Conservation (phyloP, 2,797 vertebrate species). For the Leptatherina wallacei region DNA sequence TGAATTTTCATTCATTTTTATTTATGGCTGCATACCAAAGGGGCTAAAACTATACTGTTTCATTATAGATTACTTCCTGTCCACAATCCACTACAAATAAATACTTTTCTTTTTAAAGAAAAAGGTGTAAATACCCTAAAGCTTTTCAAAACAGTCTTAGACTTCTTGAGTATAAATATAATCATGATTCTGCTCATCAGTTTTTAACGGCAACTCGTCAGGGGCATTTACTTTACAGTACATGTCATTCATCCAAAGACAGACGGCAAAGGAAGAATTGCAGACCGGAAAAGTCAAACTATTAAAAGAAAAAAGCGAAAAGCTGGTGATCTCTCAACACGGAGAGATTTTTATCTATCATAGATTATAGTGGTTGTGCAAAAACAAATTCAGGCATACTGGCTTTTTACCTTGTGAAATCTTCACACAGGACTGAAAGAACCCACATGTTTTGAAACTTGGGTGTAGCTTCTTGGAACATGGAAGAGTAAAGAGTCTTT, state of each 20-base stretch:
- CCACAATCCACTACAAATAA: neutral
- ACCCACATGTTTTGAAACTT: neutral
- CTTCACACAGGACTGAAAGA: constrained; percentile 13
- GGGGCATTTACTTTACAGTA: neutral
- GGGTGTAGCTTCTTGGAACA: neutral
- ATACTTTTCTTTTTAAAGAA: too few species aligned
- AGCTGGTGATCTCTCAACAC: neutral
- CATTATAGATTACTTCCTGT: neutral
- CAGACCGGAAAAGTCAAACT: constrained; percentile 2
- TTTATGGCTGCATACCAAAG: too few species aligned
- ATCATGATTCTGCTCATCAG: neutral
- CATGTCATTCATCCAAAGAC: constrained; percentile 7
- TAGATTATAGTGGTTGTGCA: neutral
- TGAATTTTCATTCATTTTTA: too few species aligned
- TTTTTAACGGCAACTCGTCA: constrained; percentile 3
- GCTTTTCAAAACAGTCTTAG: neutral
- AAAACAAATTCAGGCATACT: constrained; percentile 27
- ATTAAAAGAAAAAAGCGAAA: neutral
- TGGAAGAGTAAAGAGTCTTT: neutral
- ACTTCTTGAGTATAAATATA: neutral
- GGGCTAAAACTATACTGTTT: too few species aligned
- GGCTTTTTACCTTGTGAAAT: constrained; percentile 11
- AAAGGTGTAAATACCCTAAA: neutral
- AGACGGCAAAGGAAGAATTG: neutral
- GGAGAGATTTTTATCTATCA: constrained; percentile 4